A percentile compares a stretch with the other conserved stretches of the same genome.
These are phyloP conservation scores for Elymnias hypermnestra DNA, from an alignment of 1,140 invertebrate genomes.

Conservation along the genomic window DNA sequence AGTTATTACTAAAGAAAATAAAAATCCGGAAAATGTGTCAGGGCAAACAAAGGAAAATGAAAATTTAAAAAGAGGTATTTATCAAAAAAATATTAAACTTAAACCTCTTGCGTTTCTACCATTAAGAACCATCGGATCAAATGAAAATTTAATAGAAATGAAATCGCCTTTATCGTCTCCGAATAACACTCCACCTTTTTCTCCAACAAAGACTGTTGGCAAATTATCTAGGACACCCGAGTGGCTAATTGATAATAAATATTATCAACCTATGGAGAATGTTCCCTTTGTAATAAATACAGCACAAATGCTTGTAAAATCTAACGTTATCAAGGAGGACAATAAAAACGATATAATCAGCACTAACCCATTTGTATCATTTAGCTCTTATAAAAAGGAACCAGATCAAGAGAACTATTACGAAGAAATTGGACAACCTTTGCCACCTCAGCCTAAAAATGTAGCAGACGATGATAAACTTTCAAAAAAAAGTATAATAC, in stretches of 20 bases:
- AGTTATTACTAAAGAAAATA: slow-evolving; percentile 35
- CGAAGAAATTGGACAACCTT: slow-evolving; percentile 61
- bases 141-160: slow-evolving; percentile 33
- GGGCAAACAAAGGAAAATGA: slow-evolving; percentile 14
- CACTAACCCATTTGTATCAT: slow-evolving; percentile 29
- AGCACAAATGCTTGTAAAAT: slow-evolving; percentile 26
- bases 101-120: slow-evolving; percentile 43
- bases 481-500: slow-evolving; percentile 40
- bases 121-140: slow-evolving; percentile 36
- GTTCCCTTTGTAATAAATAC: slow-evolving; percentile 54
- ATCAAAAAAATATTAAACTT: slow-evolving; percentile 51
- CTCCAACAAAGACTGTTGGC: slow-evolving; percentile 31
- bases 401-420: slow-evolving; percentile 59
- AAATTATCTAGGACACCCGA: slow-evolving; percentile 50
- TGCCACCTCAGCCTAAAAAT: slow-evolving; percentile 19
- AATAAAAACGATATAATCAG: slow-evolving; percentile 17
- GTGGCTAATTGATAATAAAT: slow-evolving; percentile 59
- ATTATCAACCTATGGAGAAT: slow-evolving; percentile 59
- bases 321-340: slow-evolving; percentile 11
- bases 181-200: slow-evolving; percentile 18
- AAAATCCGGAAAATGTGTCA: slow-evolving; percentile 9
- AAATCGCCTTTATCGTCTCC: slow-evolving; percentile 21
- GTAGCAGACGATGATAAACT: slow-evolving; percentile 63
- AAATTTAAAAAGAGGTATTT: slow-evolving; percentile 43
- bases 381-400: slow-evolving; percentile 24